Base-by-base conservation (phyloP, 2,113 vertebrate genomes). In the Stomatorhinus ivindoensis region DNA sequence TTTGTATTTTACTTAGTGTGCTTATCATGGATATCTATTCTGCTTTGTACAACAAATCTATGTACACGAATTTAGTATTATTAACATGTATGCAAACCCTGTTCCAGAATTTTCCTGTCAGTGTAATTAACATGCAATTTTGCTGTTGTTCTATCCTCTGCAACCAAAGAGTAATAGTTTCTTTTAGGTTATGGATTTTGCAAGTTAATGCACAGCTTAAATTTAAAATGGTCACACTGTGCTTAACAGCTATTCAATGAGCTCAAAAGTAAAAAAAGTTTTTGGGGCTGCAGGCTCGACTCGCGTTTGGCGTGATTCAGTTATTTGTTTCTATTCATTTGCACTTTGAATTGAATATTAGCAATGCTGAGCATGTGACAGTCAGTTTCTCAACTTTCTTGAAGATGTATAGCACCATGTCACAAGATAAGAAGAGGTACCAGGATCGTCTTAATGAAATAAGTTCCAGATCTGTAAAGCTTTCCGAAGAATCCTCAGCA, bases 401-500 rank as follows among this genome's bases (percentile, higher is more conserved):
- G 8, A 90, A 97, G 96, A 88, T 91, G 0, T 95, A 95, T 80
- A 89, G n/a, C 51, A 93, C 91, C 21, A 0, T 96, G 24, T 92
- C 86, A 15, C 91, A 90, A 90, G 96, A 95, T 90, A 87, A 91
- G n/a, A 35, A 51, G 61, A 92, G 96, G 89, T 95, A 94, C 89
- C 5, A 92, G 2, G 92, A 94, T 0, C 93, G 96, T 27, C 91
- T 97, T 15, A 15, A 87, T 42, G 90, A 95, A 90, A 90, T 96
- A 13, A 7, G 87, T 27, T 92, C 92, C 88, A 93, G 94, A 89
- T 10, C 85, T 87, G 55, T 86, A 0, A 91, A 89, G 87, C 3
- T 10, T 15, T 9, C 80, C 76, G 50, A 89, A 87, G 19, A 86
- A 51, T 27, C 88, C 53, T 15, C 48, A 0, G 15, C 90, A 80